Evolutionary conservation across 2,113 vertebrate genomes (phyloP), one percentile per base, ranked within the genome.

Genomic region (Cyphomyrus discorhynchus): DNA sequence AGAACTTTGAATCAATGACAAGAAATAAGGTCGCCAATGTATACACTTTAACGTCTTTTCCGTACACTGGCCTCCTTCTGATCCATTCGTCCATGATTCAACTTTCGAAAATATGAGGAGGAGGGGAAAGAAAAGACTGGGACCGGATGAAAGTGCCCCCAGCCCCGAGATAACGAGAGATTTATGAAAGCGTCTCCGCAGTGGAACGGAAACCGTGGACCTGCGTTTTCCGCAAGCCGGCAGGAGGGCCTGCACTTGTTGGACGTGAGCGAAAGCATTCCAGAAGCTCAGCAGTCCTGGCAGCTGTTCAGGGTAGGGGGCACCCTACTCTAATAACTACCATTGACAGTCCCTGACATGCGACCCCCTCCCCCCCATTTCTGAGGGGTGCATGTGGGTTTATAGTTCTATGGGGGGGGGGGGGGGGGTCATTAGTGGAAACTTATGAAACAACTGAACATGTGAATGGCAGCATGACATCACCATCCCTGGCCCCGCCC

Each of bases 191-290:
- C 92, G 91, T 94, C 94, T 93, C 95, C 93, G 93, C 91, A 93
- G 95, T 91, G 92, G 93, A 94, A 93, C 95, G 95, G 94, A 95
- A 95, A 94, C 92, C 27, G 90, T 93, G 90, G 93, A 94, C 93
- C 92, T 93, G 93, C 91, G 94, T 94, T 95, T 95, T 95, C 94
- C 95, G 94, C 93, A 91, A 94, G 93, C 93, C 92, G 88, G 92
- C 92, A 92, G 93, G 66, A 70, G 91, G 93, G 93, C 92, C 92
- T 93, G 93, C 92, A 94, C 91, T 42, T 46, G 42, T 53, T 35
- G 35, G 49, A 82, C 53, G 56, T 85, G 56, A 89, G 82, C 27
- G 3, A 46, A 45, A 62, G 39, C 2, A 3, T 27, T 50, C 24
- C 35, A 5, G 50, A 13, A 7, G 21, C 50, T 77, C 19, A 17